Conservation (phyloP, 2,113 vertebrate genomes). For the Zosterops borbonicus region DNA sequence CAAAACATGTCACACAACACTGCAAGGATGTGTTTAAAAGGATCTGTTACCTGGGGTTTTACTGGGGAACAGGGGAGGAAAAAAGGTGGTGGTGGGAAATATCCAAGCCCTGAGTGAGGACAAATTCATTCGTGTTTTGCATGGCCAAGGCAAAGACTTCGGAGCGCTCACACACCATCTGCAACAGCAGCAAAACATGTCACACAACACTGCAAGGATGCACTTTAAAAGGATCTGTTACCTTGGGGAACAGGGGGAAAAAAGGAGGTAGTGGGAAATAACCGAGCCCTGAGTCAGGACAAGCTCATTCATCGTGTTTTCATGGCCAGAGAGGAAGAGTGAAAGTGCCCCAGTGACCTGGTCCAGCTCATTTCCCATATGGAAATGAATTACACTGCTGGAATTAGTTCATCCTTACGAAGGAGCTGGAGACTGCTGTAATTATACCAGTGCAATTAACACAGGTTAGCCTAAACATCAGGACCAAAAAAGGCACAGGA, state of each 20-base stretch:
- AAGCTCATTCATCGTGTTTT: accelerated
- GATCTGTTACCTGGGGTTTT: not conserved
- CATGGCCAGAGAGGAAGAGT: not conserved
- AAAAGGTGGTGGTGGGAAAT: not conserved
- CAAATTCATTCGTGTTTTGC: accelerated
- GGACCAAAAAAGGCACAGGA: not conserved
- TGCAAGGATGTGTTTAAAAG: not conserved
- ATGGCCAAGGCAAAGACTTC: slow-evolving; percentile 84
- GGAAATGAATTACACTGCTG: not conserved
- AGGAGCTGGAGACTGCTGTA: not conserved
- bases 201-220: not conserved
- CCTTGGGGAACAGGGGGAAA: not conserved
- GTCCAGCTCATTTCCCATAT: not conserved
- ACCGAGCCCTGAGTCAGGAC: not conserved
- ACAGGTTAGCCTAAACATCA: not conserved
- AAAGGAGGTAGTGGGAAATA: not conserved
- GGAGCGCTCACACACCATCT: slow-evolving; percentile 92
- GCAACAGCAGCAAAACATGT: slow-evolving; percentile 29
- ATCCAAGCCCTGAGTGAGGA: not conserved
- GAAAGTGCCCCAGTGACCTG: not conserved
- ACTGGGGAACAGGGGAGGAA: accelerated
- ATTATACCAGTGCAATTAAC: slow-evolving; percentile 7
- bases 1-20: not conserved
- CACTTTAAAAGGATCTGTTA: not conserved
- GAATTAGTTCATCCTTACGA: not conserved